Base-by-base conservation (phyloP, 2,113 vertebrate genomes). In the Centropristis striata region DNA sequence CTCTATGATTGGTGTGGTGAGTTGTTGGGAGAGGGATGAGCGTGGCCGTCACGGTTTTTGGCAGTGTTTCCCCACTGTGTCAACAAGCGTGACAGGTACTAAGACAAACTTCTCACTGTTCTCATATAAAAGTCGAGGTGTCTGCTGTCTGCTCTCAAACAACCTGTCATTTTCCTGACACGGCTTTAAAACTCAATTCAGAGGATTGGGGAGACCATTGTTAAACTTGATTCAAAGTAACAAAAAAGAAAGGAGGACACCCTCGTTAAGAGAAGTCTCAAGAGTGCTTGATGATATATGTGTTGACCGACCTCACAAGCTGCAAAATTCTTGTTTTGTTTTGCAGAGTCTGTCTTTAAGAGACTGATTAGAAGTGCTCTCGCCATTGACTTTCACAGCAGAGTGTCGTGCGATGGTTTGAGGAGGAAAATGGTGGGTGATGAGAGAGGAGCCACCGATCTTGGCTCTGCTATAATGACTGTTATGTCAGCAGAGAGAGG, bases 31-130 rank as follows among this genome's bases (percentile, higher is more conserved):
- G 74, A 90, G 75, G 50, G 50, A 71, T 47, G 53, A 87, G 84
- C 70, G 21, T 49, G 66, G 76, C 74, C 18, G 80, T 92, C 85
- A 90, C 27, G 54, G 70, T 81, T 79, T 78, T 58, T 78, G 78
- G 59, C 58, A 39, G 5, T 32, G 32, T 49, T 71, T 77, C 47
- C 37, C 37, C 54, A 28, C 41, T 77, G 78, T 82, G 71, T 87
- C 87, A 86, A 90, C 83, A 82, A 4, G 4, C 49, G 49, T 87
- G 83, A 90, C 86, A 86, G 68, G 44, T 69, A 78, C 46, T 50
- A n/a, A 64, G 71, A 49, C n/a, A 3, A 60, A 28, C 47, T 61
- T 69, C 28, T 63, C 32, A 28, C 36, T 75, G 4, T 71, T 70
- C 61, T 80, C 53, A 60, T 59, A 25, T 23, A 57, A 70, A 32